Conservation (phyloP, 2,888 invertebrate genomes). For the Lordiphosa andalusiaca region DNA sequence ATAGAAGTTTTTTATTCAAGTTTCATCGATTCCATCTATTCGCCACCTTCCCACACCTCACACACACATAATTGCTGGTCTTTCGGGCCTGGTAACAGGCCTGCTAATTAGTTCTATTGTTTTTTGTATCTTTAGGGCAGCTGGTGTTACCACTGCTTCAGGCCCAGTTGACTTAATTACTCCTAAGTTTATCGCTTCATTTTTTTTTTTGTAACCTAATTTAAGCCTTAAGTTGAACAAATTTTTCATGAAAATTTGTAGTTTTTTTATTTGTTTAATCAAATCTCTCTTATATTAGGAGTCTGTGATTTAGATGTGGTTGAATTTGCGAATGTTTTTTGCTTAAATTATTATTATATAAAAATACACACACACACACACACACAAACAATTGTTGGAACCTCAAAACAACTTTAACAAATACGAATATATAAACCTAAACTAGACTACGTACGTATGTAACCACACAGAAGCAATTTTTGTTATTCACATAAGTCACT, state of each 20-base stretch:
- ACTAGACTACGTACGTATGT: slow-evolving; percentile 19
- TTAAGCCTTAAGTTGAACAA: slow-evolving; percentile 41
- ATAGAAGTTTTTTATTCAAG: slow-evolving; percentile 29
- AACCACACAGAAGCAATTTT: slow-evolving; percentile 22
- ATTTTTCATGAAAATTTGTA: slow-evolving; percentile 54
- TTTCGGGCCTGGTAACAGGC: slow-evolving; percentile 25
- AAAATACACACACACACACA: not conserved
- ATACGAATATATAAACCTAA: slow-evolving; percentile 21
- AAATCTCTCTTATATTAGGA: slow-evolving; percentile 74
- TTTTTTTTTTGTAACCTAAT: slow-evolving; percentile 18
- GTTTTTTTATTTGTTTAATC: slow-evolving; percentile 44
- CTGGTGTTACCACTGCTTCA: slow-evolving; percentile 3
- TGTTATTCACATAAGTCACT: slow-evolving; percentile 55
- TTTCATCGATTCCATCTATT: slow-evolving; percentile 25
- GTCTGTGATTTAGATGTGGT: slow-evolving; percentile 79
- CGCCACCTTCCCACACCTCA: slow-evolving; percentile 26
- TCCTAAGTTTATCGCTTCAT: slow-evolving; percentile 45
- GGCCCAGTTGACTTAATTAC: slow-evolving; percentile 66
- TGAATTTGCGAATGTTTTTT: slow-evolving; percentile 64
- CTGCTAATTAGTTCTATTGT: slow-evolving; percentile 25
- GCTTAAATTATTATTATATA: slow-evolving; percentile 38
- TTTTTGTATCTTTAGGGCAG: slow-evolving; percentile 37
- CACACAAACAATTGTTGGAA: slow-evolving; percentile 44
- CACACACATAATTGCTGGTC: slow-evolving; percentile 39
- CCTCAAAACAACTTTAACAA: slow-evolving; percentile 43